Base-by-base conservation (phyloP, 2,888 invertebrate genomes). In the Chalcis sispes region DNA sequence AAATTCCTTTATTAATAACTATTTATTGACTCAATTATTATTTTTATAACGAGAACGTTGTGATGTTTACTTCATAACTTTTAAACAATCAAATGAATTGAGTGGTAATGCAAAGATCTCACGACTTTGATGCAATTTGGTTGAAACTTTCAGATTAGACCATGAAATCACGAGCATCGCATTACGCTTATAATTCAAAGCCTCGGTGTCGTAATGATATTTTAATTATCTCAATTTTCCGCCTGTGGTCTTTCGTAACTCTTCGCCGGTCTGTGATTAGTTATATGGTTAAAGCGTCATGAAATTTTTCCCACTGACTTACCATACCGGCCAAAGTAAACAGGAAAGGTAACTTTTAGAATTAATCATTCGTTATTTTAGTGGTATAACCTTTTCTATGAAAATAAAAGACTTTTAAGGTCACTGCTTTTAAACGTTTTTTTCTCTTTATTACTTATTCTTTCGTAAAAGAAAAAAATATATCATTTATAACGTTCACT, bases 181-280 rank as follows among this genome's bases (percentile, higher is more conserved):
- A 69, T 46, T 69, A 48, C 23, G 1, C 27, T 20, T 48, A 46
- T 32, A 58, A 8, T 13, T 27, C 15, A 29, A 8, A n/a, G 1
- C 2, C 27, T 46, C 27, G 54, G 46, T 56, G 56, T 56, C 75
- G 25, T 67, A 76, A 76, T 40, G 72, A 76, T 59, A 62, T 72
- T 76, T 67, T 72, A 76, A 76, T 71, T 66, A 71, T 66, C 54
- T 59, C 54, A 69, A 66, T 62, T 76, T 66, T 65, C 48, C 36
- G 18, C 59, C 10, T 56, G 71, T 13, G n/a, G 20, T 1, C 67
- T 66, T 76, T 23, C 62, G 75, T 46, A 67, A 72, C 56, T 5
- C 48, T 1, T 32, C 8, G 36, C 29, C 48, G 40, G 29, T 46
- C 46, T 54, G 50, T 54, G 61, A 52, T 66, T 71, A 66, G 61